phyloP scores from a whole-genome alignment of 2,113 vertebrate species.

The Clarias macrocephalus region DNA sequence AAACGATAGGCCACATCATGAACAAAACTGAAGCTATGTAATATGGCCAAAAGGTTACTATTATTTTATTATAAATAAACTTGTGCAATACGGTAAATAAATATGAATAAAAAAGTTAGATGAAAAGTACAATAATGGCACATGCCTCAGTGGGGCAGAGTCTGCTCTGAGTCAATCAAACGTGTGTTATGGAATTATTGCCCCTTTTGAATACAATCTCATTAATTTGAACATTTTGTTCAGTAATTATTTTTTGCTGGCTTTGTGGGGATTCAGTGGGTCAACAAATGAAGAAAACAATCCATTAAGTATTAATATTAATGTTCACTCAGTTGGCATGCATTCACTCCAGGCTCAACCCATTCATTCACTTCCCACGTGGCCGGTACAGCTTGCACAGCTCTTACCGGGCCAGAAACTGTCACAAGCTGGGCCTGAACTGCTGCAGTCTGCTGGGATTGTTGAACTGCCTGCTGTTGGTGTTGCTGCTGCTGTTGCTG shows the following conservation, averaged over 20 bases:
- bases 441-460: constrained; percentile 60
- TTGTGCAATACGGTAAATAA: background rate
- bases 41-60: background rate
- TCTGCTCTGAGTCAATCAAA: background rate
- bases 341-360: constrained; percentile 51
- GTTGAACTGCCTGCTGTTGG: constrained; percentile 74
- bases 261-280: constrained; percentile 16
- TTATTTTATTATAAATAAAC: background rate
- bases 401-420: constrained; percentile 84
- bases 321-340: constrained; percentile 58
- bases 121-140: background rate
- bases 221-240: background rate
- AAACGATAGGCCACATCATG: background rate
- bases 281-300: constrained; percentile 36
- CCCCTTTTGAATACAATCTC: background rate
- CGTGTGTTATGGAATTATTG: background rate
- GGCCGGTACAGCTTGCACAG: background rate
- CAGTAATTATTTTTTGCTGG: background rate
- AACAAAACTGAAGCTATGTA: background rate
- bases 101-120: background rate
- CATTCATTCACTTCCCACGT: constrained; percentile 2
- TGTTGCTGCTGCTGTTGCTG: constrained; percentile 76
- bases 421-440: constrained; percentile 60
- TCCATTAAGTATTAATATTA: constrained; percentile 3
- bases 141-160: background rate